These are phyloP conservation scores for Pandemis cinnamomeana DNA, from an alignment of 2,888 invertebrate species.

Conservation along the genomic window DNA sequence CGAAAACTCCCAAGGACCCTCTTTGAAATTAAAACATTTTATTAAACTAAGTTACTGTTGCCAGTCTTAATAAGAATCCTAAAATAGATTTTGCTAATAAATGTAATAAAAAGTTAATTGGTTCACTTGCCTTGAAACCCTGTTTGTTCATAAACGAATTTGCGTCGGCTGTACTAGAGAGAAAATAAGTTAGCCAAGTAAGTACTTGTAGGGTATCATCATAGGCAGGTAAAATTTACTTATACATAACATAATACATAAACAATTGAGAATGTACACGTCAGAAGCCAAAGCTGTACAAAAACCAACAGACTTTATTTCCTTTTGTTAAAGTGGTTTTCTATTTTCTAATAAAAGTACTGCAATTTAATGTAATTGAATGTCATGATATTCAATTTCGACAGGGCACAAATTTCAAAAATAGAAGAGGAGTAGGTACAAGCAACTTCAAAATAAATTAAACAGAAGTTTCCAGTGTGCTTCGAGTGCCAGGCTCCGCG, in stretches of 20 bases:
- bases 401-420: slow-evolving; percentile 2
- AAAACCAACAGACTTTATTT: background rate
- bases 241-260: background rate
- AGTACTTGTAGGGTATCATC: slow-evolving; percentile 21
- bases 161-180: slow-evolving; percentile 17
- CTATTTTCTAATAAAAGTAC: background rate
- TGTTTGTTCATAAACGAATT: slow-evolving; percentile 33
- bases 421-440: background rate
- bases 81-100: slow-evolving; percentile 26
- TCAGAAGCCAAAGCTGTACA: background rate
- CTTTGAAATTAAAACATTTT: slow-evolving; percentile 5
- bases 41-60: slow-evolving; percentile 19
- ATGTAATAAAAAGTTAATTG: slow-evolving; percentile 39
- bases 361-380: background rate
- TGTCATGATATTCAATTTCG: background rate
- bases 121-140: slow-evolving; percentile 30
- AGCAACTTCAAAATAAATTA: slow-evolving; percentile 11
- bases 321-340: background rate
- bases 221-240: slow-evolving; percentile 14
- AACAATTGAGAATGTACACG: slow-evolving; percentile 1
- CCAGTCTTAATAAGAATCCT: slow-evolving; percentile 18
- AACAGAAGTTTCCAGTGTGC: slow-evolving; percentile 49
- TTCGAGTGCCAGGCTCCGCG: slow-evolving; percentile 48
- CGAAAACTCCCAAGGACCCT: background rate
- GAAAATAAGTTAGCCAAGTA: slow-evolving; percentile 23